Base-by-base conservation (phyloP, 2,888 invertebrate genomes). In the Actias luna region DNA sequence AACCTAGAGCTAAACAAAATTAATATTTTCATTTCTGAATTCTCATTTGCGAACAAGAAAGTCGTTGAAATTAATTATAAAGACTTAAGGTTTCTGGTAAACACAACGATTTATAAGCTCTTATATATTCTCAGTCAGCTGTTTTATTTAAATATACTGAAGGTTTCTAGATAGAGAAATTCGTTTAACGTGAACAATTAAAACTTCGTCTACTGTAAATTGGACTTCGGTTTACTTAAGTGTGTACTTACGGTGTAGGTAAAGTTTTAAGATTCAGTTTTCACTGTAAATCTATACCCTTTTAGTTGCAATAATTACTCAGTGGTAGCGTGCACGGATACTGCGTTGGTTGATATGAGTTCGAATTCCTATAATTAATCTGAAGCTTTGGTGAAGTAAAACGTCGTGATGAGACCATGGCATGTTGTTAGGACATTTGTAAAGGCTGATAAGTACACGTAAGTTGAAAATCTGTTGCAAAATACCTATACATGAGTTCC, bases 151-250 rank as follows among this genome's bases (percentile, higher is more conserved):
- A 39, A 39, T 14, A 14, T 16, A 10, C 36, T 39, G 16, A 39
- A 14, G 36, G 4, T 39, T 57, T 57, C 7, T 8, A 31, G 36
- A 25, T 35, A 33, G 22, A 22, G 35, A 58, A 36, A 14, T 58
- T 59, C 29, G 27, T 10, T 33, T 46, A 35, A 62, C 33, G 25
- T 62, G 59, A 59, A 46, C 59, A 62, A 62, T 58, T 62, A 62
- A 62, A 62, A 62, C 62, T 62, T 62, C 31, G 58, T 58, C 58
- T 33, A 29, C 22, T 8, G 18, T 35, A 52, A 52, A 52, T 36
- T 61, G 29, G 36, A 36, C 52, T 22, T 60, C 31, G 16, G 16
- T 33, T 14, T 18, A 12, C 33, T 33, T 33, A 33, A 33, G 33
- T 33, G n/a, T 0, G 33, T 16, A n/a, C n/a, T n/a, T n/a, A 22